These are phyloP conservation scores for Diarsia brunnea DNA, from an alignment of 2,888 invertebrate genomes.

Conservation along the genomic window DNA sequence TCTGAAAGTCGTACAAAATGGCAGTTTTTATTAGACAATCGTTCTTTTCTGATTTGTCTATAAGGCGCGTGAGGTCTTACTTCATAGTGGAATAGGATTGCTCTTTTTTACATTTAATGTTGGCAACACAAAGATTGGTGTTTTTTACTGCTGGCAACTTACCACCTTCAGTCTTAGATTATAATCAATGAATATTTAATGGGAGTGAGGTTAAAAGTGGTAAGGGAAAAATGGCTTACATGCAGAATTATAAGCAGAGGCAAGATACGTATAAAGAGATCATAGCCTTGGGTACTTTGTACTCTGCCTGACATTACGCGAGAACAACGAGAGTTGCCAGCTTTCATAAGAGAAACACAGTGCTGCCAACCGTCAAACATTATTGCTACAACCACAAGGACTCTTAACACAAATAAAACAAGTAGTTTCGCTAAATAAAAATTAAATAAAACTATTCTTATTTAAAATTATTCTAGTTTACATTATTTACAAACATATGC, in stretches of 20 bases:
- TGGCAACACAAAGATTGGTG: slow-evolving; percentile 50
- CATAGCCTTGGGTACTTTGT: slow-evolving; percentile 33
- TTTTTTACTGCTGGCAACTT: slow-evolving; percentile 38
- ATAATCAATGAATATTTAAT: not conserved
- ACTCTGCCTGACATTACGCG: slow-evolving; percentile 26
- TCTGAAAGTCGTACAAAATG: slow-evolving; percentile 19
- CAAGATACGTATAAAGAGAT: slow-evolving; percentile 35
- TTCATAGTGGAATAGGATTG: slow-evolving; percentile 46
- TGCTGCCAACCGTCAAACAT: slow-evolving; percentile 47
- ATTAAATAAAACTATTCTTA: slow-evolving; percentile 72
- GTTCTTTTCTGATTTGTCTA: not conserved
- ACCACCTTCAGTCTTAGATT: slow-evolving; percentile 1
- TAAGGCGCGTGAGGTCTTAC: slow-evolving; percentile 47
- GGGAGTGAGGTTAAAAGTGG: not conserved
- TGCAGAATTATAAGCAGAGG: slow-evolving; percentile 5
- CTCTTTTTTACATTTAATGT: slow-evolving; percentile 45
- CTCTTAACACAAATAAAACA: slow-evolving; percentile 64
- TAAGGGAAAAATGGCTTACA: not conserved
- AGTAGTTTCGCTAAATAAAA: slow-evolving; percentile 61
- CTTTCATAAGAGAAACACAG: slow-evolving; percentile 22
- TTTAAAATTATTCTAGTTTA: slow-evolving; percentile 67
- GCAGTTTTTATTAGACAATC: slow-evolving; percentile 3
- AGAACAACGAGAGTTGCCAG: slow-evolving; percentile 32
- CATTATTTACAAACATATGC: slow-evolving; percentile 73
- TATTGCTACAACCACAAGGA: slow-evolving; percentile 53